A percentile compares a stretch with the other conserved stretches of the same genome.
Evolutionary conservation across 2,888 invertebrate genomes (phyloP).

Genomic region (Mesorhabditis belari): DNA sequence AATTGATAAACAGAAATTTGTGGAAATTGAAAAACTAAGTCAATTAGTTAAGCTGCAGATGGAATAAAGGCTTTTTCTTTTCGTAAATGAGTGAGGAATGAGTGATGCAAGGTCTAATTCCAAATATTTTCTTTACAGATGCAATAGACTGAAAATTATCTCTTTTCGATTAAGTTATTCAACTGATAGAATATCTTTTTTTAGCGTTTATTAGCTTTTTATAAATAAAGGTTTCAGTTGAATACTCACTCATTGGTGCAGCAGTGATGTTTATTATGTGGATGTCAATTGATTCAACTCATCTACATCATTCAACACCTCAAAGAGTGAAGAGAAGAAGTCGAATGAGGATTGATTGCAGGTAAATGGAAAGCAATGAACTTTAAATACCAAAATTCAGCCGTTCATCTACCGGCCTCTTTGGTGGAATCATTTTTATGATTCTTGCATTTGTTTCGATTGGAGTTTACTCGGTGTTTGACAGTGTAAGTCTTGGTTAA

Average conservation of each 20-base stretch:
- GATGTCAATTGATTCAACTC: slow-evolving; percentile 39
- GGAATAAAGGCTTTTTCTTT: too few species aligned
- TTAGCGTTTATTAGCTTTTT: too few species aligned
- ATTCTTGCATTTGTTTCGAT: slow-evolving; percentile 46
- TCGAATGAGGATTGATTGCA: slow-evolving; percentile 49
- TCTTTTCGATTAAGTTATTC: too few species aligned
- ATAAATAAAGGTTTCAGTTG: neutral
- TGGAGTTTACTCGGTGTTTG: slow-evolving; percentile 47
- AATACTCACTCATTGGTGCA: slow-evolving; percentile 46
- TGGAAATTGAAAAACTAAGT: too few species aligned
- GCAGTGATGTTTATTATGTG: slow-evolving; percentile 51
- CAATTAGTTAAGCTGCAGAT: too few species aligned
- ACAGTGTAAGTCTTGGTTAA: slow-evolving; percentile 7
- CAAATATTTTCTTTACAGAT: too few species aligned
- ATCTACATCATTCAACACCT: slow-evolving; percentile 8
- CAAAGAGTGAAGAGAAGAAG: slow-evolving; percentile 29
- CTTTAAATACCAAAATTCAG: slow-evolving; percentile 16
- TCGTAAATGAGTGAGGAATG: too few species aligned
- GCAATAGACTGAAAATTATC: too few species aligned
- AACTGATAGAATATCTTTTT: too few species aligned
- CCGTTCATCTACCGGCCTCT: slow-evolving; percentile 47
- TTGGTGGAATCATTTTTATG: slow-evolving; percentile 47
- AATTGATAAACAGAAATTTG: too few species aligned
- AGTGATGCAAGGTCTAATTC: too few species aligned
- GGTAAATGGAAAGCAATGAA: slow-evolving; percentile 12